phyloP scores from a whole-genome alignment of 2,113 vertebrate species.

The Oncorhynchus mykiss region DNA sequence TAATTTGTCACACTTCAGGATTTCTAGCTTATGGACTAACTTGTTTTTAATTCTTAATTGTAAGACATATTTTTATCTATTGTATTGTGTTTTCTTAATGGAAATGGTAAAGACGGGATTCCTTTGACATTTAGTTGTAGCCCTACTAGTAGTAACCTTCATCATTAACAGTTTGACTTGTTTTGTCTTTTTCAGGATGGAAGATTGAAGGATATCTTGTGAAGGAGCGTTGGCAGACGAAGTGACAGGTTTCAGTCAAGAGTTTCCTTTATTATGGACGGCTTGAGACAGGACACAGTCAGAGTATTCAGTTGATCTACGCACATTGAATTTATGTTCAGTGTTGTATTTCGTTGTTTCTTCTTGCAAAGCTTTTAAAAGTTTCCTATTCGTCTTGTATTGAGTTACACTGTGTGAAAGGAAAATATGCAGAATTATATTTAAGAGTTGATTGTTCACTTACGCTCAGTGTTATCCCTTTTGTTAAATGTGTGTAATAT shows the following conservation, averaged over 20 bases:
- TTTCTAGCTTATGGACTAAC: conserved; percentile 72
- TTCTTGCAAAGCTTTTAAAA: conserved; percentile 19
- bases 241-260: conserved; percentile 55
- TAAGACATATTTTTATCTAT: conserved; percentile 52
- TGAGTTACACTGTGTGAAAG: conserved; percentile 30
- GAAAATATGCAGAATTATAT: conserved; percentile 8
- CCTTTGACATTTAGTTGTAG: conserved; percentile 43
- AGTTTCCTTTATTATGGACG: conserved; percentile 36
- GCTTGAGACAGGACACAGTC: conserved; percentile 41
- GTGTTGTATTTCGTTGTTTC: conserved; percentile 14
- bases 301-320: conserved; percentile 47
- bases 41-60: conserved; percentile 58
- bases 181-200: conserved; percentile 83
- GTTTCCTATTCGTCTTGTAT: conserved; percentile 33
- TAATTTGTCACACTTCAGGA: conserved; percentile 65
- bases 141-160: neutral
- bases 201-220: conserved; percentile 72
- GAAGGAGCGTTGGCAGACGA: conserved; percentile 60
- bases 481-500: neutral
- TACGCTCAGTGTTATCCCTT: neutral
- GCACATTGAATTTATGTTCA: conserved; percentile 44
- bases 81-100: conserved; percentile 48
- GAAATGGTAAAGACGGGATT: conserved; percentile 60
- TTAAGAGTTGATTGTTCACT: conserved; percentile 26
- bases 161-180: conserved; percentile 46